phyloP scores from a whole-genome alignment of 1,140 invertebrate species.

The Homalodisca vitripennis region DNA sequence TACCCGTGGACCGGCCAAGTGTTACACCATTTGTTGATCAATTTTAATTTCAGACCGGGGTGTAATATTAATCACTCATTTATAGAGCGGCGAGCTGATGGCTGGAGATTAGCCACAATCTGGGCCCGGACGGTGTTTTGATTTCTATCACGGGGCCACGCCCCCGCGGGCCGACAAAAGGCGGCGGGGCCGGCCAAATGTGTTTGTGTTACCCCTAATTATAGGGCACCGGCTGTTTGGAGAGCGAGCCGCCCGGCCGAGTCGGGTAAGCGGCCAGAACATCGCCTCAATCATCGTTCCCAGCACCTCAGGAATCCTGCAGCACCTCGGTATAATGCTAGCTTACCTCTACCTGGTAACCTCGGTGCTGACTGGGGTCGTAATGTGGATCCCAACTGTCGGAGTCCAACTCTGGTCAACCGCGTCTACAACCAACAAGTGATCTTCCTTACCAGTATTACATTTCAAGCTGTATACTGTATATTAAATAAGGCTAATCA shows the following conservation, averaged over 20 bases:
- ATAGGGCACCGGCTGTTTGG: constrained; percentile 20
- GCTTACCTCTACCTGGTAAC: no score
- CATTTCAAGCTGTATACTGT: no score
- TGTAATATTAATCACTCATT: constrained; percentile 29
- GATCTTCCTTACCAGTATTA: no score
- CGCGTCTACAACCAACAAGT: no score
- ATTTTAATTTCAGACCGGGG: constrained; percentile 26
- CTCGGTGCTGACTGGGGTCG: no score
- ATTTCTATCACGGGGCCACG: constrained; percentile 23
- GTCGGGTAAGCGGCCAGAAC: background rate
- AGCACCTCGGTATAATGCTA: no score
- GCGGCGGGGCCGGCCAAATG: constrained; percentile 10
- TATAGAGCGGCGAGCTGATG: constrained; percentile 9
- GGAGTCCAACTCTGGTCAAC: no score
- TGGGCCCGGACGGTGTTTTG: constrained; percentile 21
- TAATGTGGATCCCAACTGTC: no score
- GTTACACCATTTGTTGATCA: constrained; percentile 15
- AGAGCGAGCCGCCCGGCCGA: constrained; percentile 9
- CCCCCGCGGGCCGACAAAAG: constrained; percentile 27
- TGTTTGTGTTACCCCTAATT: constrained; percentile 31
- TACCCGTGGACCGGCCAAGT: background rate
- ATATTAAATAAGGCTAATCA: no score
- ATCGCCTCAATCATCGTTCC: background rate
- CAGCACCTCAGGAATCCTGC: no score
- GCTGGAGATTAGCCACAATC: constrained; percentile 24